Base-by-base conservation (phyloP, 2,113 vertebrate genomes). In the Anolis carolinensis region DNA sequence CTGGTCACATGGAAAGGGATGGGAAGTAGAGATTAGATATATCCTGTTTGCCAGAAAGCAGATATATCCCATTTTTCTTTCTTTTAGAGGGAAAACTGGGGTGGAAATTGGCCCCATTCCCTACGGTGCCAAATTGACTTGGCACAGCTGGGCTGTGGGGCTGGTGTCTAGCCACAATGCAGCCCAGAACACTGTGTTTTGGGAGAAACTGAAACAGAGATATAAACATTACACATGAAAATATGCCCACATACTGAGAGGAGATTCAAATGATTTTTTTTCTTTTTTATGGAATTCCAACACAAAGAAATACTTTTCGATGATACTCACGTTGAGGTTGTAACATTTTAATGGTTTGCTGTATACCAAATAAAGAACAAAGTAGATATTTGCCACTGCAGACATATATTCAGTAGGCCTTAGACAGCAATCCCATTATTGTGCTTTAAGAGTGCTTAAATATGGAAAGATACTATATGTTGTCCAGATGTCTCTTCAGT, bases 401-500 rank as follows among this genome's bases (percentile, higher is more conserved):
- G 50, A 2, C 9, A 5, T 55, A 34, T 4, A 81, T 83, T 91
- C 92, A 84, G 91, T 85, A 77, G 65, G 59, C 79, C 44, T 88
- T 50, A 78, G 75, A 92, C 93, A 84, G 67, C n/a, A 89, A 80
- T 7, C 23, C 59, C 81, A 87, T 90, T 85, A 87, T 68, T 86
- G 63, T 87, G 81, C 91, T 73, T 92, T 88, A 73, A 70, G 27
- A 78, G 39, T 84, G 77, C 34, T 80, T 74, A 39, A 76, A 70
- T 88, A 83, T 87, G 87, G 39, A 50, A 86, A 89, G 90, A 86
- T 1, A 83, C 39, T 82, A 89, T 83, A 71, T 90, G 89, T 88
- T 94, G 86, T 78, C 93, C 93, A 93, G 92, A 93, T 93, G 94
- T 92, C 81, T 79, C 81, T 87, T 87, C 63, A 81, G 87, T 89